A percentile compares a stretch with the other conserved stretches of the same genome.
Conservation (phyloP, 2,113 vertebrate species). For the Cyanoliseus patagonus region DNA sequence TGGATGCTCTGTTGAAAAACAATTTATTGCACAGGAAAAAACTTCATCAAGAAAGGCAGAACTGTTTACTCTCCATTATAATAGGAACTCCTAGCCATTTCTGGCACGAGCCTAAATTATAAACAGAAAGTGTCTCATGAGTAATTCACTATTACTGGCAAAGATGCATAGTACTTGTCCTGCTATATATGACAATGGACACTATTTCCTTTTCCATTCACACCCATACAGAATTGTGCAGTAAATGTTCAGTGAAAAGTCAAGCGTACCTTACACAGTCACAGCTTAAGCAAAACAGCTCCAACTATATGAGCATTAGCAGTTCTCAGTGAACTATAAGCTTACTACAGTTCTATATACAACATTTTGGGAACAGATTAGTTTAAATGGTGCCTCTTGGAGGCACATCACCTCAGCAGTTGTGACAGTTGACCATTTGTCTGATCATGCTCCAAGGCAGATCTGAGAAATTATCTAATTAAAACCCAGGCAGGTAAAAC, state of each 20-base stretch:
- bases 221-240: not conserved
- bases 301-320: not conserved
- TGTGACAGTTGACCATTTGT: not conserved
- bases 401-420: not conserved
- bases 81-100: not conserved
- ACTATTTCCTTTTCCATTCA: not conserved
- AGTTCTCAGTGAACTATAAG: not conserved
- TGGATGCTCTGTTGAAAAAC: not conserved
- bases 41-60: not conserved
- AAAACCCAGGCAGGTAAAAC: not conserved
- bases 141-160: not conserved
- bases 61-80: not conserved
- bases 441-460: not conserved
- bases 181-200: not conserved
- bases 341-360: not conserved
- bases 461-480: not conserved
- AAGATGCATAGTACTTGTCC: not conserved
- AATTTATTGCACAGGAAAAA: not conserved
- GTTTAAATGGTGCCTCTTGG: not conserved
- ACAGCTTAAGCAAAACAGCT: not conserved
- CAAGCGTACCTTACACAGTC: accelerated
- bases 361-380: not conserved
- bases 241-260: not conserved
- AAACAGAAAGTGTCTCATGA: not conserved
- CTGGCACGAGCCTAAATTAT: not conserved